Evolutionary conservation across 2,113 vertebrate genomes (phyloP).

Genomic region (Myrmecophaga tridactyla): DNA sequence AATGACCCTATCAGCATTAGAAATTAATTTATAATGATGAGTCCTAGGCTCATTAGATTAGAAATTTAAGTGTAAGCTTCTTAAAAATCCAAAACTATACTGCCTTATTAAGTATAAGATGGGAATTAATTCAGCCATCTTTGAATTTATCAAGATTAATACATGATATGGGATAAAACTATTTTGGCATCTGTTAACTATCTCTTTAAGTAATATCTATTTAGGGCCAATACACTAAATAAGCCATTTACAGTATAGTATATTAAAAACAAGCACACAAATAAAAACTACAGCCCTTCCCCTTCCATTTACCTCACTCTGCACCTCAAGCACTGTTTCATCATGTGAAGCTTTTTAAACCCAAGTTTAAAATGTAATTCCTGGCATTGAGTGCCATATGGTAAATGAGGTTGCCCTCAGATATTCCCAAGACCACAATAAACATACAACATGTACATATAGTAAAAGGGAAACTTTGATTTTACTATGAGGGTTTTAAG

Average conservation of each 20-base stretch:
- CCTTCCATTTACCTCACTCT: rapidly evolving
- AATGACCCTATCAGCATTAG: not conserved
- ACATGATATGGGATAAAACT: not conserved
- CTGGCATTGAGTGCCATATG: constrained; percentile 68
- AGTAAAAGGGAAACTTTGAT: constrained; percentile 63
- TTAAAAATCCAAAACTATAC: not conserved
- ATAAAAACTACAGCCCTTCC: not conserved
- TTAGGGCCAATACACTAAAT: not conserved
- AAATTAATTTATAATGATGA: not conserved
- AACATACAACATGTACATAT: constrained; percentile 67
- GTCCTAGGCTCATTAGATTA: not conserved
- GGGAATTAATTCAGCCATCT: not conserved
- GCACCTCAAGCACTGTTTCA: constrained; percentile 15
- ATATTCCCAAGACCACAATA: constrained; percentile 76
- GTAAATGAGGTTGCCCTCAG: constrained; percentile 65
- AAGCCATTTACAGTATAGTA: not conserved
- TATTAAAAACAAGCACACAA: not conserved
- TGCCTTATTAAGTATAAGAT: not conserved
- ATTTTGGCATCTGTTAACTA: not conserved
- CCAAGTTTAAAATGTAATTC: constrained; percentile 61
- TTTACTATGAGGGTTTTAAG: constrained; percentile 69
- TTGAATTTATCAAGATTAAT: not conserved
- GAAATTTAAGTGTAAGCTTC: not conserved
- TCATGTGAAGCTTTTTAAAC: constrained; percentile 19
- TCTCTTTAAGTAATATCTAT: not conserved